Percentiles rank a stretch among this genome's conserved stretches.
phyloP scores from a whole-genome alignment of 2,797 vertebrate genomes.

The Hippopotamyrus pictus region DNA sequence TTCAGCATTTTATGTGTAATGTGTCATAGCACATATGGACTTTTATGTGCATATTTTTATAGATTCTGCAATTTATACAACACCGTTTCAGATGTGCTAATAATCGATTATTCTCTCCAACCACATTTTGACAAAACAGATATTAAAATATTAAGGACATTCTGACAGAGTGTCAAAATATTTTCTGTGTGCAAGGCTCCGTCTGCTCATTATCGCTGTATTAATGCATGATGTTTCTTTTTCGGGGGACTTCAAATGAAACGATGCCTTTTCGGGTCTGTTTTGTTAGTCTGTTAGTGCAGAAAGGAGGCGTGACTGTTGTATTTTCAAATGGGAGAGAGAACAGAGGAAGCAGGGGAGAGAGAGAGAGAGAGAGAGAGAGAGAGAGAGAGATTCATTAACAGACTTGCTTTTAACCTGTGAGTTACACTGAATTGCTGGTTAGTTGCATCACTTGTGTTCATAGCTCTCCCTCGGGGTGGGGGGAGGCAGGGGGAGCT shows the following conservation, averaged over 20 bases:
- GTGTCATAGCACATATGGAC: background rate
- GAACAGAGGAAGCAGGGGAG: background rate
- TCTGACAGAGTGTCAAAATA: conserved; percentile 2
- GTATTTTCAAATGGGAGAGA: conserved; percentile 12
- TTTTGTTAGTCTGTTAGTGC: background rate
- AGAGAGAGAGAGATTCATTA: conserved; percentile 6
- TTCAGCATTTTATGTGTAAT: background rate
- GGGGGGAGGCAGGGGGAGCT: conserved; percentile 29
- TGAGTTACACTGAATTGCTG: conserved; percentile 68
- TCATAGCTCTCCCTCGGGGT: conserved; percentile 52
- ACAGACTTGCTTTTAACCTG: conserved; percentile 47
- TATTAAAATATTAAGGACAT: conserved; percentile 15
- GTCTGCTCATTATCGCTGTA: background rate
- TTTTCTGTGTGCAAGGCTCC: background rate
- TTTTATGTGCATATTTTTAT: background rate
- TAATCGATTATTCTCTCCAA: background rate
- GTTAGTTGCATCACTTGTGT: conserved; percentile 69
- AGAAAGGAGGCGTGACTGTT: background rate
- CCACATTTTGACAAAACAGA: background rate
- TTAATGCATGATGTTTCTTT: conserved; percentile 5
- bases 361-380: background rate
- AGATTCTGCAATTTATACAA: background rate
- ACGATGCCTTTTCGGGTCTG: background rate
- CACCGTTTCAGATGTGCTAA: background rate
- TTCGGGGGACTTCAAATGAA: background rate